Conservation (phyloP, 2,797 vertebrate species). For the Tragopan temminckii region DNA sequence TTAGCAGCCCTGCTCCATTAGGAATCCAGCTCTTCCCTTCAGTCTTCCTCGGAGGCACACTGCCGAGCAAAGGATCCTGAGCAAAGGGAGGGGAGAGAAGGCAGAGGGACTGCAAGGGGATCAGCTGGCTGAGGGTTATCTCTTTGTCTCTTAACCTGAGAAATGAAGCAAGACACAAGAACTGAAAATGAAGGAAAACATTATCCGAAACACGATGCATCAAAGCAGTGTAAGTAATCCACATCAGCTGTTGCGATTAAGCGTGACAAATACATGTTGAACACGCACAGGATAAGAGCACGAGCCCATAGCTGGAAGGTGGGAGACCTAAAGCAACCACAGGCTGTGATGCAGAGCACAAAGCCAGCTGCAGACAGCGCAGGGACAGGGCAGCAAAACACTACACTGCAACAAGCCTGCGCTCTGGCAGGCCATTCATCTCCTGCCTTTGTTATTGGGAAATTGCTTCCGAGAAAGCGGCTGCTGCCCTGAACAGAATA, state of each 20-base stretch:
- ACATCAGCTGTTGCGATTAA: background rate
- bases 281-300: rapidly evolving
- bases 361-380: background rate
- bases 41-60: background rate
- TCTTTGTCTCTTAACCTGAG: background rate
- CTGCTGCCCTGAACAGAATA: background rate
- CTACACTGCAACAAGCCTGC: background rate
- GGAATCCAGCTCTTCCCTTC: background rate
- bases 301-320: background rate
- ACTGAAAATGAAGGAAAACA: background rate
- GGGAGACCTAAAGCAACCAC: background rate
- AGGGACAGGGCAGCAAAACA: background rate
- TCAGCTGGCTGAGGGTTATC: background rate
- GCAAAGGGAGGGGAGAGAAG: background rate
- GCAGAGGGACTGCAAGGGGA: background rate
- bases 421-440: conserved; percentile 2
- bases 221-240: rapidly evolving
- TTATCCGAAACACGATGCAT: background rate
- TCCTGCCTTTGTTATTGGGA: conserved; percentile 23
- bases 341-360: background rate
- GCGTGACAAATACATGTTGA: background rate
- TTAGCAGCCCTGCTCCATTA: background rate
- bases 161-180: background rate
- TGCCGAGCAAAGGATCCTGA: background rate
- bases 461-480: conserved; percentile 24